These are phyloP conservation scores for Aldabrachelys gigantea DNA, from an alignment of 2,113 vertebrate genomes.

Conservation along the genomic window DNA sequence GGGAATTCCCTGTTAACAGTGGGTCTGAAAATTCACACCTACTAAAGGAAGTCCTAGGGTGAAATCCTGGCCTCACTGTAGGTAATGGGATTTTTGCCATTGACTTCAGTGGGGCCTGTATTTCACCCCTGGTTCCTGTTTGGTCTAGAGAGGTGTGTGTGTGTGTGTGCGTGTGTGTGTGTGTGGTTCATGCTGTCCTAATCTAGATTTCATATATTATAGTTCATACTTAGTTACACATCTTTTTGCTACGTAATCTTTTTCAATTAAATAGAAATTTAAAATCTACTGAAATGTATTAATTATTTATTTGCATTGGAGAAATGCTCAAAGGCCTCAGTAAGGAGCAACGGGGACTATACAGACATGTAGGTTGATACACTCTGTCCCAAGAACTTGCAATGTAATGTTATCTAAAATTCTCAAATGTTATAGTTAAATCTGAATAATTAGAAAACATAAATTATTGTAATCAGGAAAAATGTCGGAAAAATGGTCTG, in stretches of 20 bases:
- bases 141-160: background rate
- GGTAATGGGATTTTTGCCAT: background rate
- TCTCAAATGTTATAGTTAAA: background rate
- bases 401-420: background rate
- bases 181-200: background rate
- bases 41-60: background rate
- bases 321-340: background rate
- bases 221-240: background rate
- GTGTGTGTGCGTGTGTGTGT: background rate
- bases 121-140: background rate
- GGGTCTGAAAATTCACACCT: background rate
- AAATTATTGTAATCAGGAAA: background rate
- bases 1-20: background rate
- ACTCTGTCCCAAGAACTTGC: background rate
- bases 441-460: conserved; percentile 1
- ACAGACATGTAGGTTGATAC: background rate
- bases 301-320: conserved; percentile 1
- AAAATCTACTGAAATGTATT: background rate
- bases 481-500: background rate
- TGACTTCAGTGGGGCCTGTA: no score
- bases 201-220: background rate
- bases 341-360: background rate
- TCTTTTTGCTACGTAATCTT: background rate
- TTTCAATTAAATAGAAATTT: conserved; percentile 4
- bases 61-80: background rate